phyloP scores from a whole-genome alignment of 2,888 invertebrate species.

The Mongoloraphidia duomilia region DNA sequence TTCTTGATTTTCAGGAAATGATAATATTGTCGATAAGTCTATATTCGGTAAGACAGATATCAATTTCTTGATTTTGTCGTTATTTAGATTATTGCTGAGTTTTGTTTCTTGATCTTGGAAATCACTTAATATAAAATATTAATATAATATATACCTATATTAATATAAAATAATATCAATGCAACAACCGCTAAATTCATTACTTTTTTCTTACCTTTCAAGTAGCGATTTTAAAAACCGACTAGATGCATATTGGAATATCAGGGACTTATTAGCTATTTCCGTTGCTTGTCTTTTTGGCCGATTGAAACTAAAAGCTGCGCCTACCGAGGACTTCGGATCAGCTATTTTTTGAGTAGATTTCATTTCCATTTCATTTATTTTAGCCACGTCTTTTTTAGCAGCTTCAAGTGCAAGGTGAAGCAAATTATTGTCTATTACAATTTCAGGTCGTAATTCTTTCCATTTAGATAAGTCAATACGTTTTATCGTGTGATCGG shows the following conservation, averaged over 20 bases:
- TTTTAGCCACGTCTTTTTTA: slow-evolving; percentile 25
- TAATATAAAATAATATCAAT: neutral
- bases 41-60: slow-evolving; percentile 29
- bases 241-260: slow-evolving; percentile 32
- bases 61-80: slow-evolving; percentile 24
- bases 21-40: slow-evolving; percentile 28
- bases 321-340: slow-evolving; percentile 28
- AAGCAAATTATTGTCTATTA: slow-evolving; percentile 24
- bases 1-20: slow-evolving; percentile 27
- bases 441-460: slow-evolving; percentile 23
- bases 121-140: slow-evolving; percentile 2
- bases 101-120: slow-evolving; percentile 10
- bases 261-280: slow-evolving; percentile 32
- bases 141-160: neutral
- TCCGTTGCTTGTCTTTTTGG: slow-evolving; percentile 31
- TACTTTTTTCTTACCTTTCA: slow-evolving; percentile 25
- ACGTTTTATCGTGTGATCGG: slow-evolving; percentile 22
- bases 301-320: slow-evolving; percentile 31
- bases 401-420: slow-evolving; percentile 28
- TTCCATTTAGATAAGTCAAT: slow-evolving; percentile 26
- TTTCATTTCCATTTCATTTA: slow-evolving; percentile 24
- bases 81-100: neutral
- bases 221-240: slow-evolving; percentile 28
- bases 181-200: neutral
- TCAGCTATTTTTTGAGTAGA: slow-evolving; percentile 23